Evolutionary conservation across 2,888 invertebrate species (phyloP), one percentile per base, ranked within the genome.

Genomic region (Tetanocera ferruginea): DNA sequence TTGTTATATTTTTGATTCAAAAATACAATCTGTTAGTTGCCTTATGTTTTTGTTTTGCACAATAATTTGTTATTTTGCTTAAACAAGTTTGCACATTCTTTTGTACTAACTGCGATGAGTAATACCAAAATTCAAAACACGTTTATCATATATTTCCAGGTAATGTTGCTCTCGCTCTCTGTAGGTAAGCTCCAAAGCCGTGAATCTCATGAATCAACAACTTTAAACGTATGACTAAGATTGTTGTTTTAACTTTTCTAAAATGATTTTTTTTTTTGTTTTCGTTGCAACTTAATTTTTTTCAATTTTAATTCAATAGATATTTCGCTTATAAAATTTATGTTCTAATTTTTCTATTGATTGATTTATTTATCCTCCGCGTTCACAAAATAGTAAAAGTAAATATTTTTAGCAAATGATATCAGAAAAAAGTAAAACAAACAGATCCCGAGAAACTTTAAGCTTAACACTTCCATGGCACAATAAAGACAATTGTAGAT

Each of bases 401-500:
- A 81, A 55, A 82, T 60, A 76, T 78, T 81, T 76, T 72, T 78
- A 51, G 79, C 74, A 9, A 82, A 64, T 77, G 78, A 81, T 31
- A 84, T 67, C 19, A 84, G 55, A n/a, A 82, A 69, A 77, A 84
- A 84, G 67, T 84, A 84, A 77, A 84, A 82, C 66, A 80, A 73
- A 78, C 84, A 83, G 51, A 84, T 75, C 66, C 78, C 70, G 23
- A 83, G 57, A 79, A 84, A 84, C 72, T 80, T 82, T 81, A 80
- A 82, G 49, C 81, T 82, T 67, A 83, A 76, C 28, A 82, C 70
- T 81, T 84, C 83, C 84, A 84, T 84, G 55, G 52, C 69, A 73
- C 51, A 28, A 72, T 51, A 51, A 25, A 37, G 19, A 31, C 25
- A 51, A 23, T 23, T 17, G 23, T n/a, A 17, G 17, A 5, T 31